These are phyloP conservation scores for Falco berigora DNA, from an alignment of 2,797 vertebrate genomes.

Conservation along the genomic window DNA sequence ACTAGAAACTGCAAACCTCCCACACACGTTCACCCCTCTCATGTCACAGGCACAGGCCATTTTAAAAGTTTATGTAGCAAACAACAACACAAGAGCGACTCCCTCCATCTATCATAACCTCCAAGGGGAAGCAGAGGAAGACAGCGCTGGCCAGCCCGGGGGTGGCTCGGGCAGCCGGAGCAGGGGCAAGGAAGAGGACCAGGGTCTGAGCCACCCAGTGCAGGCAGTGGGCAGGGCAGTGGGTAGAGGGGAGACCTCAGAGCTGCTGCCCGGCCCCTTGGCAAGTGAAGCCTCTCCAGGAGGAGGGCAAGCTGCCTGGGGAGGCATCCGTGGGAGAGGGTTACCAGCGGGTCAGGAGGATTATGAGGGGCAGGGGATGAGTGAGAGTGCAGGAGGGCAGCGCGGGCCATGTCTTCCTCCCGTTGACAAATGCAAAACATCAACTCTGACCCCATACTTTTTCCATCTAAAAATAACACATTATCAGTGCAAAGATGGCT, in stretches of 20 bases:
- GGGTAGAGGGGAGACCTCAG: not conserved
- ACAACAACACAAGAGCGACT: not conserved
- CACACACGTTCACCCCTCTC: not conserved
- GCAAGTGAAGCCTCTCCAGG: fast-evolving
- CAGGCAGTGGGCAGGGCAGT: fast-evolving
- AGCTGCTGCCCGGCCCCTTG: not conserved
- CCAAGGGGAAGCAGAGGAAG: not conserved
- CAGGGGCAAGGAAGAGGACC: not conserved
- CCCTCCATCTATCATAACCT: not conserved
- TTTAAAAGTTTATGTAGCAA: not conserved
- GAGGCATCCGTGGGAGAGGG: not conserved
- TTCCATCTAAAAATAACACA: not conserved
- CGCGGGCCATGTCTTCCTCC: fast-evolving
- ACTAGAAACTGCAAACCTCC: conserved; percentile 23
- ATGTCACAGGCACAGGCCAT: fast-evolving
- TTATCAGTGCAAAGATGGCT: not conserved
- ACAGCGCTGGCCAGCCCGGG: not conserved
- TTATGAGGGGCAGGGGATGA: not conserved
- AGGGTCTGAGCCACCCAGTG: not conserved
- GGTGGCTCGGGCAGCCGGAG: not conserved
- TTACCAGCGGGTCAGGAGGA: not conserved
- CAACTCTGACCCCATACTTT: not conserved
- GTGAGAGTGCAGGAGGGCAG: not conserved
- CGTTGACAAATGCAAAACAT: not conserved
- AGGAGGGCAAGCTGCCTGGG: not conserved